Conservation (phyloP, 1,140 invertebrate genomes). For the Hyles vespertilio region DNA sequence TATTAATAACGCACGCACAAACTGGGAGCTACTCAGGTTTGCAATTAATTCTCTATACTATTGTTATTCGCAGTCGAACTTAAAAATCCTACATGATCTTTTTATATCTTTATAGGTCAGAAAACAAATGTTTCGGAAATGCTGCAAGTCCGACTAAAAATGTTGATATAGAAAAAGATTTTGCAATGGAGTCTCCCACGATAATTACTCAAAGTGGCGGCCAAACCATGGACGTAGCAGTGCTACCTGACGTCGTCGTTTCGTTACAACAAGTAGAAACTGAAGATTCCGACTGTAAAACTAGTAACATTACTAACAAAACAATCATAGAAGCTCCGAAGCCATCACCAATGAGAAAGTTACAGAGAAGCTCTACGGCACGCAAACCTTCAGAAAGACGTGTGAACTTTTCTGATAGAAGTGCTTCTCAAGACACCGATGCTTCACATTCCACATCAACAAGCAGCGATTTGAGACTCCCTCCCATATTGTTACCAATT, state of each 20-base stretch:
- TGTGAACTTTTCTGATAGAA: constrained; percentile 72
- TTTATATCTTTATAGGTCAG: constrained; percentile 58
- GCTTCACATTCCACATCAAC: constrained; percentile 73
- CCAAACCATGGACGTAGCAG: constrained; percentile 38
- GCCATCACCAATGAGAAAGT: constrained; percentile 33
- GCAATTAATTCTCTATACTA: neutral
- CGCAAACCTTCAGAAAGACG: constrained; percentile 59
- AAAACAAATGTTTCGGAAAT: constrained; percentile 75
- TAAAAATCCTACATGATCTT: too few relatives aligned
- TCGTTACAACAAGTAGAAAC: constrained; percentile 41
- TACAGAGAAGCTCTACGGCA: constrained; percentile 61
- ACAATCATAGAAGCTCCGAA: constrained; percentile 24
- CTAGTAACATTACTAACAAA: constrained; percentile 41
- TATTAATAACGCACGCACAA: constrained; percentile 87
- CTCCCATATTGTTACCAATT: constrained; percentile 83
- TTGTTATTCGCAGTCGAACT: too few relatives aligned
- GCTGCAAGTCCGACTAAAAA: constrained; percentile 38
- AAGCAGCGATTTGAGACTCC: constrained; percentile 77
- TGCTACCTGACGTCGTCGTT: constrained; percentile 43
- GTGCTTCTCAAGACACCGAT: constrained; percentile 77
- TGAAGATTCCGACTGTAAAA: constrained; percentile 44
- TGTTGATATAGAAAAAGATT: constrained; percentile 53
- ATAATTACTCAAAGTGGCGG: constrained; percentile 34
- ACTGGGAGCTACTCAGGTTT: constrained; percentile 85
- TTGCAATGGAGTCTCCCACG: constrained; percentile 32